Percentiles rank a stretch among this genome's conserved stretches.
These are phyloP conservation scores for Agapornis roseicollis DNA, from an alignment of 2,113 vertebrate species.

Conservation along the genomic window DNA sequence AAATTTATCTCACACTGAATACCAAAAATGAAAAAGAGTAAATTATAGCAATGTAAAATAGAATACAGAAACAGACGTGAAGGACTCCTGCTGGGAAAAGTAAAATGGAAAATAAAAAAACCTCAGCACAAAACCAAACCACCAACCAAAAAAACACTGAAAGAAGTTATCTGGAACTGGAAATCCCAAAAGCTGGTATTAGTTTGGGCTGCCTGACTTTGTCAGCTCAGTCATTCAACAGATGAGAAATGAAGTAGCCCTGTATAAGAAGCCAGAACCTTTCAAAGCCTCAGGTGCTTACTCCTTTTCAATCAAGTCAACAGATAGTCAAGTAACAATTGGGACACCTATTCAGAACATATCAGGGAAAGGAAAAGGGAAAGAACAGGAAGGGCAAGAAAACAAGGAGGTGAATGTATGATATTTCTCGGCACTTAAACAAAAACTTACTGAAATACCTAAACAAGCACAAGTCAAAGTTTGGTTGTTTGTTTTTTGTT, in stretches of 20 bases:
- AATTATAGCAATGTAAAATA: background rate
- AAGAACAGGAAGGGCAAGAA: background rate
- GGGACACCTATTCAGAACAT: background rate
- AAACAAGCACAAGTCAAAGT: background rate
- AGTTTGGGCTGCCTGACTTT: background rate
- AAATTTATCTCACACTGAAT: background rate
- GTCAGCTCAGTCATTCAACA: background rate
- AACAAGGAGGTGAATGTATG: background rate
- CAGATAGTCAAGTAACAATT: background rate
- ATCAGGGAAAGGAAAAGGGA: background rate
- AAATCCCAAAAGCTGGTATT: background rate
- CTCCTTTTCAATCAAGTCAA: background rate
- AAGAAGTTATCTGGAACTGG: background rate
- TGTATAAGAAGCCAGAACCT: background rate
- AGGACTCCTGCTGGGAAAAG: background rate
- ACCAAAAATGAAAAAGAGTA: background rate
- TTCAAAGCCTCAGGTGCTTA: background rate
- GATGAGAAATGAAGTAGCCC: background rate
- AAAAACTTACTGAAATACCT: background rate
- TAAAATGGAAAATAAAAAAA: background rate
- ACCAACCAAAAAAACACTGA: background rate
- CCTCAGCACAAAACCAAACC: background rate
- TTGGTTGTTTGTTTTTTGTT: too few species aligned
- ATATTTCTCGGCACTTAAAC: background rate
- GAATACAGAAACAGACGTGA: background rate